Evolutionary conservation across 2,113 vertebrate genomes (phyloP).

Genomic region (Myotis lucifugus): DNA sequence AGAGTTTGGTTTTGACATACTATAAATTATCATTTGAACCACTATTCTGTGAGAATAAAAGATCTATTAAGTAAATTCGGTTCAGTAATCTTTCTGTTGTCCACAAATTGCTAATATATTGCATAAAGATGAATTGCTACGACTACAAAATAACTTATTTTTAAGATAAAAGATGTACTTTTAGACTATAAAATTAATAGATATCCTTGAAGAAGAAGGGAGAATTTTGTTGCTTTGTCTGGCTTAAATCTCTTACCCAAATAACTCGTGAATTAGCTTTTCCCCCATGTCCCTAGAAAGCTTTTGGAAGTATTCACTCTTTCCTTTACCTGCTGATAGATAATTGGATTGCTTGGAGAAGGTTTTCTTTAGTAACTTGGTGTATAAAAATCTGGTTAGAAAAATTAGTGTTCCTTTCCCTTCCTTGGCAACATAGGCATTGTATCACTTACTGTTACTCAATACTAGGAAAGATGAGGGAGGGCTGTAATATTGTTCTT

Average conservation of each 20-base stretch:
- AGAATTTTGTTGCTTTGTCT: not conserved
- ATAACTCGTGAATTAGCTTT: not conserved
- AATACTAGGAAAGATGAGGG: not conserved
- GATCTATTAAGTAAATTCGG: slow-evolving; percentile 1
- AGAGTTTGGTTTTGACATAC: not conserved
- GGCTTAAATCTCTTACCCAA: not conserved
- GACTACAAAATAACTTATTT: slow-evolving; percentile 12
- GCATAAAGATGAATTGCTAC: not conserved
- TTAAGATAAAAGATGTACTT: not conserved
- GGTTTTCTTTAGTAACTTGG: not conserved
- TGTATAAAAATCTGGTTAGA: not conserved
- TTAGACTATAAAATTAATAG: not conserved
- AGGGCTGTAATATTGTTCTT: not conserved
- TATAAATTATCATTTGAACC: not conserved
- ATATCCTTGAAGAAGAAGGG: not conserved
- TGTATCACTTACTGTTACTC: not conserved
- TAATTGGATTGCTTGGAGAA: not conserved
- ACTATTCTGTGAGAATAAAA: not conserved
- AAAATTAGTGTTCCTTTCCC: not conserved
- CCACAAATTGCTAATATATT: not conserved
- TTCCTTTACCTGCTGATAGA: not conserved
- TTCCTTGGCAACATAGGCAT: not conserved
- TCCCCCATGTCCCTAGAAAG: not conserved
- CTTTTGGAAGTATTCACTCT: not conserved
- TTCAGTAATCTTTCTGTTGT: not conserved